Percentiles rank a stretch among this genome's conserved stretches.
Evolutionary conservation across 2,113 vertebrate genomes (phyloP).

Genomic region (Crotalus helleri): DNA sequence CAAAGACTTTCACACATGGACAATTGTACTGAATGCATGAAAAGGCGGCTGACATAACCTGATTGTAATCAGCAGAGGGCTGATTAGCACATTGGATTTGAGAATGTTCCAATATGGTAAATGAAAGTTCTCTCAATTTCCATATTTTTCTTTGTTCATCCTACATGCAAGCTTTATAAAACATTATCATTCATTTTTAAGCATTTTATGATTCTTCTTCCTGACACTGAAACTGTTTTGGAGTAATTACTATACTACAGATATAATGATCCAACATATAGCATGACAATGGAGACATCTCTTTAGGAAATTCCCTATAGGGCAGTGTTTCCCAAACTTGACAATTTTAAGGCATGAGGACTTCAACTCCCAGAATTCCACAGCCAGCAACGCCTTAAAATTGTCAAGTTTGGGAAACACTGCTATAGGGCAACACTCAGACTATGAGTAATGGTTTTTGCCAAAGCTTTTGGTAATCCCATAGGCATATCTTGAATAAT

Average conservation of each 20-base stretch:
- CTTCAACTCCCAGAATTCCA: too few relatives aligned
- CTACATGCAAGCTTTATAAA: slow-evolving; percentile 43
- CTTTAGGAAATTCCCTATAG: not conserved
- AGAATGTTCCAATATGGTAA: not conserved
- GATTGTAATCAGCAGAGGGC: not conserved
- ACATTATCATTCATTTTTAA: slow-evolving; percentile 50
- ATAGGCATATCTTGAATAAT: not conserved
- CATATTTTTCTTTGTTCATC: slow-evolving; percentile 44
- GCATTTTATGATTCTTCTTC: slow-evolving; percentile 36
- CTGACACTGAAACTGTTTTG: slow-evolving; percentile 11
- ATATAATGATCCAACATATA: not conserved
- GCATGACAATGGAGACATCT: not conserved
- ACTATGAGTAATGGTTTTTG: slow-evolving; percentile 11
- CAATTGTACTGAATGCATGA: not conserved
- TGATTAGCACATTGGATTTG: not conserved
- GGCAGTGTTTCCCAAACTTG: not conserved
- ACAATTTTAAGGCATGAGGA: too few relatives aligned
- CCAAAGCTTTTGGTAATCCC: not conserved
- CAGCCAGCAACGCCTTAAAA: too few relatives aligned
- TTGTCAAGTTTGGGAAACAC: too few relatives aligned
- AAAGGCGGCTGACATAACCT: not conserved
- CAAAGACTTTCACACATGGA: not conserved
- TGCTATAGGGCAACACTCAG: not conserved
- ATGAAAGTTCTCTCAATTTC: not conserved
- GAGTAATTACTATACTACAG: slow-evolving; percentile 41